Conservation (phyloP, 2,113 vertebrate genomes). For the Pedetes capensis region DNA sequence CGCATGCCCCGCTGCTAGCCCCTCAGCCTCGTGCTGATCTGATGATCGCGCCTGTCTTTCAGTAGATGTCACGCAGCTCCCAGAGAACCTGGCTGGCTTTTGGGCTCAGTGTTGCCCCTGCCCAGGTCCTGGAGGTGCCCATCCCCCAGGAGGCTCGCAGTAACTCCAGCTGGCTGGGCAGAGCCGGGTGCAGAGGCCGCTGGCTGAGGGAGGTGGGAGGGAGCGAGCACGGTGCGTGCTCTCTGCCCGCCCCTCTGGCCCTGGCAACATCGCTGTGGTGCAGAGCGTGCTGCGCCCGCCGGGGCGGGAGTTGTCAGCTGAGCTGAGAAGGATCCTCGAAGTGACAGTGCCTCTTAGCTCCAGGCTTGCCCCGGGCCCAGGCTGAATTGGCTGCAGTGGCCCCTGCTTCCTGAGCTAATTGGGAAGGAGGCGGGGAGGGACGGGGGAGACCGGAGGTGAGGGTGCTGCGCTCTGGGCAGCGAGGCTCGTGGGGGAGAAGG, state of each 20-base stretch:
- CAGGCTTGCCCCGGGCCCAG: background rate
- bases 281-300: background rate
- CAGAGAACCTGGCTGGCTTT: background rate
- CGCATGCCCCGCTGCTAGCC: background rate
- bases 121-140: background rate
- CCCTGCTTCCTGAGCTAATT: conserved; percentile 55
- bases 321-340: conserved; percentile 2
- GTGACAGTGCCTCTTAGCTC: conserved; percentile 59
- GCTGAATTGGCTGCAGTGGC: conserved; percentile 16
- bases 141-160: background rate
- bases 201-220: background rate
- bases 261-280: background rate
- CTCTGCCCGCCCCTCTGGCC: background rate
- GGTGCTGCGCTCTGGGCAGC: background rate
- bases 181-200: background rate
- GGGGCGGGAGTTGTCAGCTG: background rate
- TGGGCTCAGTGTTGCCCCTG: background rate
- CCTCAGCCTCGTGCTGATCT: background rate
- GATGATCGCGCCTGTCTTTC: background rate
- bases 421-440: background rate
- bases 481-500: background rate
- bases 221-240: rapidly evolving
- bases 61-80: background rate
- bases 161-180: background rate
- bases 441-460: background rate